Percentiles rank a stretch among this genome's conserved stretches.
Conservation (phyloP, 1,140 invertebrate species). For the Aphelenchoides avenae region DNA sequence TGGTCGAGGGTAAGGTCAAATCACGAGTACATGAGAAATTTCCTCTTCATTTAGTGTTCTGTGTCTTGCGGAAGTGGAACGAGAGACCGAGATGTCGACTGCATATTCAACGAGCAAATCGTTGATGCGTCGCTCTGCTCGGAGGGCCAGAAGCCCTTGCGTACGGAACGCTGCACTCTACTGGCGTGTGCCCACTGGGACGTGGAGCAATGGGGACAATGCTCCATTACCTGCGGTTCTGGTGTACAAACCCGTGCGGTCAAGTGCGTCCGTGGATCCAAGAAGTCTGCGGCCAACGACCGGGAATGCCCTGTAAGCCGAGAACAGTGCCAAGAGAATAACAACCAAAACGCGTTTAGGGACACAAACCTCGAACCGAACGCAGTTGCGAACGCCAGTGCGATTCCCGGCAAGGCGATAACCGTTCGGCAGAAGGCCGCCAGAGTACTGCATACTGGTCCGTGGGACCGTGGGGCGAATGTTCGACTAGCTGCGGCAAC, state of each 20-base stretch:
- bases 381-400: constrained; percentile 29
- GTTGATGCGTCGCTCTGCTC: constrained; percentile 48
- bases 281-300: constrained; percentile 27
- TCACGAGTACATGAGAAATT: constrained; percentile 4
- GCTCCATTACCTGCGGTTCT: constrained; percentile 43
- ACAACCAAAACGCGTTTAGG: constrained; percentile 23
- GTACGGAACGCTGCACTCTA: constrained; percentile 25
- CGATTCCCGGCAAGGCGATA: constrained; percentile 20
- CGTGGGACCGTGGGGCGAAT: constrained; percentile 49
- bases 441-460: constrained; percentile 33
- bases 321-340: background rate
- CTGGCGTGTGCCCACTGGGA: constrained; percentile 49
- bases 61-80: constrained; percentile 47
- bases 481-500: constrained; percentile 42
- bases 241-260: constrained; percentile 40
- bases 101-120: constrained; percentile 45
- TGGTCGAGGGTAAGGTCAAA: constrained; percentile 35
- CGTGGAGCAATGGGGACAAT: constrained; percentile 35
- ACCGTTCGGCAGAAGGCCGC: background rate
- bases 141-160: constrained; percentile 11
- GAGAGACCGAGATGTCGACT: constrained; percentile 46
- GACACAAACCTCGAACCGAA: constrained; percentile 34
- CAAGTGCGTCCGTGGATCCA: constrained; percentile 15
- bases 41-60: constrained; percentile 47
- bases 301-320: constrained; percentile 36